A percentile compares a stretch with the other conserved stretches of the same genome.
Evolutionary conservation across 1,140 invertebrate species (phyloP).

Genomic region (Bombus consobrinus): DNA sequence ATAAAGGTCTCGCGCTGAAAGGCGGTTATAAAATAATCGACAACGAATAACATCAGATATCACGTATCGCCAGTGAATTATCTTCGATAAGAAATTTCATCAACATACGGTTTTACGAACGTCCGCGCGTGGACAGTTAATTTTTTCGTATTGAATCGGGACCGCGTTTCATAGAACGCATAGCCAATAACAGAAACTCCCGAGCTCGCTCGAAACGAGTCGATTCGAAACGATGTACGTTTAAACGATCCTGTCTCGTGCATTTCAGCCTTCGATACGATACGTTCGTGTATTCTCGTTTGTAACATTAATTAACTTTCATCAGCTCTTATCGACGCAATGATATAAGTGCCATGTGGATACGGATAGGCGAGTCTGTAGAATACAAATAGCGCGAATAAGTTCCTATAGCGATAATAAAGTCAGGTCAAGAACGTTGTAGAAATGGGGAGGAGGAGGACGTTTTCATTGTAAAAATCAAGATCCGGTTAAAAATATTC

Average conservation of each 20-base stretch:
- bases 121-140: not conserved
- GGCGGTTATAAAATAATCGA: conserved; percentile 1
- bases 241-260: conserved; percentile 18
- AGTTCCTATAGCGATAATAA: conserved; percentile 22
- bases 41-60: not conserved
- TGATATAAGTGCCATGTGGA: not conserved
- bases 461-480: conserved; percentile 72
- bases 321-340: not conserved
- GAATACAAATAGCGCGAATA: too few relatives aligned
- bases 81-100: conserved; percentile 7
- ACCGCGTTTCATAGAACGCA: not conserved
- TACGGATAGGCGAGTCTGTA: not conserved
- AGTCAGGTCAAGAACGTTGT: conserved; percentile 15
- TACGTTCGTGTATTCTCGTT: not conserved
- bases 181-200: not conserved
- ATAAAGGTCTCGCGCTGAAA: not conserved
- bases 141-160: not conserved
- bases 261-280: not conserved
- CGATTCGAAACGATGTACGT: not conserved
- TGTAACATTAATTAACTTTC: conserved; percentile 25
- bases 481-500: conserved; percentile 75
- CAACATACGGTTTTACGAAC: not conserved
- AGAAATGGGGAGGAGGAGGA: conserved; percentile 42
- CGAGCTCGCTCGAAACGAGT: not conserved
- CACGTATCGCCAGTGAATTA: not conserved